Base-by-base conservation (phyloP, 2,888 invertebrate species). In the Eilema caniola region DNA sequence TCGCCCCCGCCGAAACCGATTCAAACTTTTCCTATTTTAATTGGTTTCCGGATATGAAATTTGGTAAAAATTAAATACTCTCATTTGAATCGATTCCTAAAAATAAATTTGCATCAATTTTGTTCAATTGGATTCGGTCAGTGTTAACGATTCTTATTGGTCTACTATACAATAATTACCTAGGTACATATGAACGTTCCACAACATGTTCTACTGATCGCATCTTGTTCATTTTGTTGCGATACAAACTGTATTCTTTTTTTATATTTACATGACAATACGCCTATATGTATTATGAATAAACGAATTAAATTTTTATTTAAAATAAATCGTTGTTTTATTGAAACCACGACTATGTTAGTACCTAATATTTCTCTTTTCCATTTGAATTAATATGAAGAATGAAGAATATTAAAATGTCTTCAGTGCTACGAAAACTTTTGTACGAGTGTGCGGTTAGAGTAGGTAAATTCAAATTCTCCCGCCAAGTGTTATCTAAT, bases 251-350 rank as follows among this genome's bases (percentile, higher is more conserved):
- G 16, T 71, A 67, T 69, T 81, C 72, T 66, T 77, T n/a, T 72
- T 83, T 85, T 86, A 84, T 85, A 81, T 90, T 85, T 87, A 87
- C 84, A 82, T 83, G 89, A 91, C 88, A 89, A 90, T 91, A 90
- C 84, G 88, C 87, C 87, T 90, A 87, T 53, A 53, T 89, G 83
- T 87, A 86, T 78, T 83, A 85, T 82, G 83, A 85, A 84, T 76
- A 76, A 83, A 81, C 75, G 72, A 81, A 85, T 82, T 83, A 85
- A 82, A 86, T 85, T 87, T 85, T 74, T 85, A 85, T 86, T 81
- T 82, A 75, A 65, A 69, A 1, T 4, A 57, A 23, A n/a, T 33
- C 14, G 31, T 57, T 24, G 16, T 66, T 37, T 57, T 57, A 33
- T 37, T 57, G 14, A 20, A n/a, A 53, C 14, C 12, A 53, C 37